A percentile compares a stretch with the other conserved stretches of the same genome.
phyloP scores from a whole-genome alignment of 2,797 vertebrate species.

The Anas georgica region DNA sequence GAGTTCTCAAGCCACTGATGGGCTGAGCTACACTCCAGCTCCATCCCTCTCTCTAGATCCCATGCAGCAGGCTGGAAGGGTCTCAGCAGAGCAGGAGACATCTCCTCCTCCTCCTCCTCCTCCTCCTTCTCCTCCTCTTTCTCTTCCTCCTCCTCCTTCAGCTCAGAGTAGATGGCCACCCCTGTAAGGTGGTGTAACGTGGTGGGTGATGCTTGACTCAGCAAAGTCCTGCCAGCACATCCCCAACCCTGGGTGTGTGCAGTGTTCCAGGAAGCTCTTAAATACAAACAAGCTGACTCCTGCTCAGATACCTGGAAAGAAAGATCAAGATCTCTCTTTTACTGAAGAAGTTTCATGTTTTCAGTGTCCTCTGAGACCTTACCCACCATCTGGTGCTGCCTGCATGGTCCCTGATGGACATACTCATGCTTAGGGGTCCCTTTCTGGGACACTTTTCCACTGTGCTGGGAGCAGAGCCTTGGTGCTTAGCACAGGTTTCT shows the following conservation, averaged over 20 bases:
- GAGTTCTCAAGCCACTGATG: not conserved
- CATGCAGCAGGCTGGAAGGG: not conserved
- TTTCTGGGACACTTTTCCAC: not conserved
- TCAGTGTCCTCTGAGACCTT: not conserved
- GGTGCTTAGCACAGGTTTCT: not conserved
- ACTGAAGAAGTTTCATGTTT: fast-evolving
- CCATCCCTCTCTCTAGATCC: not conserved
- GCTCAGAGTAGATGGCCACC: not conserved
- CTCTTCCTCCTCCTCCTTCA: not conserved
- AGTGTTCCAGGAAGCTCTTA: not conserved
- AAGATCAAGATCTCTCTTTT: not conserved
- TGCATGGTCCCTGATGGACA: fast-evolving
- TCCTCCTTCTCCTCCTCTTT: not conserved
- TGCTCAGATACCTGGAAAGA: not conserved
- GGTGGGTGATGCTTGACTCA: not conserved
- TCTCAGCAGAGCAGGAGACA: not conserved
- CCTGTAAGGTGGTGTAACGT: not conserved
- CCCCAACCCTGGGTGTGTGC: not conserved
- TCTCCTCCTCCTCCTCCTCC: not conserved
- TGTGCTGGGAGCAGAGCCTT: not conserved
- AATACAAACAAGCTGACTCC: not conserved
- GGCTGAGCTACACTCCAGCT: not conserved
- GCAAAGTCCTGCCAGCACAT: not conserved
- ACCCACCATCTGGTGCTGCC: not conserved
- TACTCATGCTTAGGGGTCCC: not conserved